phyloP scores from a whole-genome alignment of 2,888 invertebrate species.

The Euproctis similis region DNA sequence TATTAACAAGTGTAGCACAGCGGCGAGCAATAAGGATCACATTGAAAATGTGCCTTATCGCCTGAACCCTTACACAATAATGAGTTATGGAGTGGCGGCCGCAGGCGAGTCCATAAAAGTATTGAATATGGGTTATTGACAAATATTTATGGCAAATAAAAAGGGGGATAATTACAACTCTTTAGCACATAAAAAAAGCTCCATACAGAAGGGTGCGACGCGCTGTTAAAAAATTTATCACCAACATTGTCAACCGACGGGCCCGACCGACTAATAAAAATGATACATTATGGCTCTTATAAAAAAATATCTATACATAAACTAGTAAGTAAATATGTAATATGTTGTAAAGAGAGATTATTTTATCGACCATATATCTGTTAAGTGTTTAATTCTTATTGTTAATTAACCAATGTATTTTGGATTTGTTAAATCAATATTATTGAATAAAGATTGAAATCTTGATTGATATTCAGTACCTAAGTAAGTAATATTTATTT shows the following conservation, averaged over 20 bases:
- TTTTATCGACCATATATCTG: too few species aligned
- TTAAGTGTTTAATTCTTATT: too few species aligned
- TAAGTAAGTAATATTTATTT: too few species aligned
- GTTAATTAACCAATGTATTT: too few species aligned
- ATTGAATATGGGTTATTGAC: slow-evolving; percentile 72
- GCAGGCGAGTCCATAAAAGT: slow-evolving; percentile 67
- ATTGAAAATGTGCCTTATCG: slow-evolving; percentile 46
- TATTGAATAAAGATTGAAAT: too few species aligned
- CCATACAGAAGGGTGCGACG: slow-evolving; percentile 58
- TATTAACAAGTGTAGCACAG: slow-evolving; percentile 25
- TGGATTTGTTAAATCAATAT: too few species aligned
- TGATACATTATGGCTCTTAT: slow-evolving; percentile 32
- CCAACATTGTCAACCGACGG: slow-evolving; percentile 53
- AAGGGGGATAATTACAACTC: slow-evolving; percentile 75
- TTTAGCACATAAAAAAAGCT: slow-evolving; percentile 71
- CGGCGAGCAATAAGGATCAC: slow-evolving; percentile 43
- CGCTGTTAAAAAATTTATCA: slow-evolving; percentile 65
- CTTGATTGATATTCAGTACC: too few species aligned
- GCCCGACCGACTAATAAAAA: slow-evolving; percentile 38
- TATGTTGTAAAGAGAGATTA: too few species aligned
- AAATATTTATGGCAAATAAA: slow-evolving; percentile 74
- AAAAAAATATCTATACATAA: slow-evolving; percentile 26
- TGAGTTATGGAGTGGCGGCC: slow-evolving; percentile 65
- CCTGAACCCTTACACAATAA: slow-evolving; percentile 56
- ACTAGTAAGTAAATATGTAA: too few species aligned